A percentile compares a stretch with the other conserved stretches of the same genome.
Evolutionary conservation across 2,888 invertebrate species (phyloP).

Genomic region (Pterobdella sp.): DNA sequence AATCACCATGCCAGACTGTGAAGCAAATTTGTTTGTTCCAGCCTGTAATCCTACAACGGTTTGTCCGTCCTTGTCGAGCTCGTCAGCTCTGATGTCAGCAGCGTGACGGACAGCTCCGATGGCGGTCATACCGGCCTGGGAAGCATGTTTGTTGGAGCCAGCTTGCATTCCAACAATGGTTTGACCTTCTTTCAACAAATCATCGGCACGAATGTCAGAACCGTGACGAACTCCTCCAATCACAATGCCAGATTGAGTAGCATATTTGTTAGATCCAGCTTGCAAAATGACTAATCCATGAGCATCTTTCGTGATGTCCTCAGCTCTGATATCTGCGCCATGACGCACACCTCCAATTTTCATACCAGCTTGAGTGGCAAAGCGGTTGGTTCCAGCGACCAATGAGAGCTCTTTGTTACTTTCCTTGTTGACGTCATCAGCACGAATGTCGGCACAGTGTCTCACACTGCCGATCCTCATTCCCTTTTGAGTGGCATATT

Average conservation of each 20-base stretch:
- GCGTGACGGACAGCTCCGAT: constrained; percentile 30
- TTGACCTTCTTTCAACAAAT: constrained; percentile 23
- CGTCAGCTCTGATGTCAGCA: constrained; percentile 26
- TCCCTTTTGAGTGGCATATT: constrained; percentile 46
- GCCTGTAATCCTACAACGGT: constrained; percentile 24
- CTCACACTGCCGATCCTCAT: constrained; percentile 44
- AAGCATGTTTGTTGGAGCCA: constrained; percentile 25
- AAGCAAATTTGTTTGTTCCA: constrained; percentile 27
- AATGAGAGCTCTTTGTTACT: constrained; percentile 26
- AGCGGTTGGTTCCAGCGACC: constrained; percentile 28
- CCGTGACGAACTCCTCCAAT: constrained; percentile 27
- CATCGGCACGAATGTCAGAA: constrained; percentile 25
- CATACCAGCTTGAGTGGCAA: constrained; percentile 24
- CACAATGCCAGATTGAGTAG: constrained; percentile 22
- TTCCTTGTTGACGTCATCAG: constrained; percentile 28
- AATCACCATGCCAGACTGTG: constrained; percentile 26
- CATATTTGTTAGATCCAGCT: constrained; percentile 27
- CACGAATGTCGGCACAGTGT: constrained; percentile 28
- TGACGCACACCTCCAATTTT: constrained; percentile 25
- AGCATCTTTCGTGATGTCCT: constrained; percentile 26
- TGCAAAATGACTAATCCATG: constrained; percentile 24
- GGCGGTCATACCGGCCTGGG: constrained; percentile 27
- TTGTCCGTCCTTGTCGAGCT: constrained; percentile 26
- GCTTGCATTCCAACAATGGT: constrained; percentile 23
- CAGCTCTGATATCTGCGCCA: constrained; percentile 26